Percentiles rank a stretch among this genome's conserved stretches.
phyloP scores from a whole-genome alignment of 2,113 vertebrate genomes.

The Egretta garzetta region DNA sequence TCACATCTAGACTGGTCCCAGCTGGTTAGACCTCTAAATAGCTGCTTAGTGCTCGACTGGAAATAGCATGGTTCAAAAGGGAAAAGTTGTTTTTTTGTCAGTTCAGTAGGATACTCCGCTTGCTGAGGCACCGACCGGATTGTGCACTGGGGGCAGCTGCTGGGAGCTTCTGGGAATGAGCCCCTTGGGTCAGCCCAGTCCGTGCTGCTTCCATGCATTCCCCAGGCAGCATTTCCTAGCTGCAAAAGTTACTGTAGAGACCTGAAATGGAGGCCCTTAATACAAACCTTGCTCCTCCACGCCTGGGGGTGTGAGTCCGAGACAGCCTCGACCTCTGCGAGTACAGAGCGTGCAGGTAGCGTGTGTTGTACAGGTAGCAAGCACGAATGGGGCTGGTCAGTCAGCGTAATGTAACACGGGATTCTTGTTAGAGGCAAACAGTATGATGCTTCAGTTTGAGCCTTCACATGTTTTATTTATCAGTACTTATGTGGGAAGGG shows the following conservation, averaged over 20 bases:
- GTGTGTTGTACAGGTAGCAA: not conserved
- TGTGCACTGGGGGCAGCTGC: not conserved
- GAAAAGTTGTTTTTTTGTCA: not conserved
- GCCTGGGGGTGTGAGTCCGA: rapidly evolving
- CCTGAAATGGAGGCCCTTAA: not conserved
- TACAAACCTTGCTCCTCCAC: not conserved
- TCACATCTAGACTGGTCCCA: not conserved
- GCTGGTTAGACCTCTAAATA: not conserved
- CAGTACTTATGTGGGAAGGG: not conserved
- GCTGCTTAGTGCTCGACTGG: not conserved
- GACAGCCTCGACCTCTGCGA: too few species aligned
- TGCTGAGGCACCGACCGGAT: too few species aligned
- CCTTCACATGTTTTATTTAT: not conserved
- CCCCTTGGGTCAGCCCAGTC: not conserved
- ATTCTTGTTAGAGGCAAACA: not conserved
- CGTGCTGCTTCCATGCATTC: not conserved
- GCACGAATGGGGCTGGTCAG: rapidly evolving
- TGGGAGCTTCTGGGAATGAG: not conserved
- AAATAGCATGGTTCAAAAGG: not conserved
- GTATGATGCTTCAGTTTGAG: not conserved
- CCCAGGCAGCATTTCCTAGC: not conserved
- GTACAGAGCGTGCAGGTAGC: not conserved
- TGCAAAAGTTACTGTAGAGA: not conserved
- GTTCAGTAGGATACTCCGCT: not conserved
- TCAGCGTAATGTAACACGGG: not conserved